Conservation (phyloP, 1,140 invertebrate species). For the Periplaneta americana region DNA sequence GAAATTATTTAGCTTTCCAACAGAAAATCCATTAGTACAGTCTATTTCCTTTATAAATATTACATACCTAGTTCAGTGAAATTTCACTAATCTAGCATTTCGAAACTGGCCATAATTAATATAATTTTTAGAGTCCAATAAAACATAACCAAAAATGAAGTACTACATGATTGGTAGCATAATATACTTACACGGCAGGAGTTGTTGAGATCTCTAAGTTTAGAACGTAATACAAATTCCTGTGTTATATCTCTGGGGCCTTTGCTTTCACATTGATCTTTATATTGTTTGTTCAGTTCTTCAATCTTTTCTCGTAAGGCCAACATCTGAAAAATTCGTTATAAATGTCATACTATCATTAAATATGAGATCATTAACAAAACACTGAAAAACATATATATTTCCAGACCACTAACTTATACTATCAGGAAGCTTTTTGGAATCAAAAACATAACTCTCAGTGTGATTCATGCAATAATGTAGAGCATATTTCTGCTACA, state of each 20-base stretch:
- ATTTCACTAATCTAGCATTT: not conserved
- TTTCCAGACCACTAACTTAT: too few relatives aligned
- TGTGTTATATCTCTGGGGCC: conserved; percentile 65
- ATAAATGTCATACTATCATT: too few relatives aligned
- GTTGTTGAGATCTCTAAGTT: conserved; percentile 74
- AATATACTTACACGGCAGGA: conserved; percentile 55
- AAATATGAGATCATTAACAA: too few relatives aligned
- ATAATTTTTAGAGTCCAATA: too few relatives aligned
- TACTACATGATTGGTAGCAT: conserved; percentile 7
- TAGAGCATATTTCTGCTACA: too few relatives aligned
- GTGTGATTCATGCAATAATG: too few relatives aligned
- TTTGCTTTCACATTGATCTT: conserved; percentile 58
- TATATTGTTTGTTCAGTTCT: conserved; percentile 62
- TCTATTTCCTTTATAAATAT: too few relatives aligned
- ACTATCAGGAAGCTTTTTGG: too few relatives aligned
- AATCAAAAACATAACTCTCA: too few relatives aligned
- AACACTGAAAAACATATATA: too few relatives aligned
- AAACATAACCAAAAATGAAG: not conserved
- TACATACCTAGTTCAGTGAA: too few relatives aligned
- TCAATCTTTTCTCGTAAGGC: conserved; percentile 59
- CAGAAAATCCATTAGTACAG: not conserved
- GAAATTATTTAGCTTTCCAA: not conserved
- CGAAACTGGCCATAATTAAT: too few relatives aligned
- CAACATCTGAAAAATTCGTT: conserved; percentile 55
- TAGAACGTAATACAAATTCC: conserved; percentile 82